Evolutionary conservation across 2,113 vertebrate genomes (phyloP).

Genomic region (Neodon shergylaensis): DNA sequence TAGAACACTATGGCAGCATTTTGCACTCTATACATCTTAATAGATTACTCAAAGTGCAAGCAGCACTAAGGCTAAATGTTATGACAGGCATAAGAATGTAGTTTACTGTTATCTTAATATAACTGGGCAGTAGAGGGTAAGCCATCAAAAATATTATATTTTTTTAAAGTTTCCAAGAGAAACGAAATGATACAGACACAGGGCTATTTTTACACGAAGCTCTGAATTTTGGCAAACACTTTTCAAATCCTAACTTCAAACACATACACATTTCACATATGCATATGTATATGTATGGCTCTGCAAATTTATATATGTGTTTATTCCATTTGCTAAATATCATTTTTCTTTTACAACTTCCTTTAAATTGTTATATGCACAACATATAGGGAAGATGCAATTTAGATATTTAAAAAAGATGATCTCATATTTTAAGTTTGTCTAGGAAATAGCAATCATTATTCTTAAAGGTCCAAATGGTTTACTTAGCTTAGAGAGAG

Average conservation of each 20-base stretch:
- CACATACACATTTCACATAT: conserved; percentile 73
- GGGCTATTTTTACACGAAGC: conserved; percentile 82
- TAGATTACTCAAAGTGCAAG: conserved; percentile 83
- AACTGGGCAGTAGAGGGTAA: conserved; percentile 87
- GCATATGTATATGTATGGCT: conserved; percentile 71
- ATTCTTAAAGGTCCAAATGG: conserved; percentile 42
- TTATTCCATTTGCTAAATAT: conserved; percentile 64
- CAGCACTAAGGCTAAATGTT: conserved; percentile 85
- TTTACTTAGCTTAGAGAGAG: neutral
- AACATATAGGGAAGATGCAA: conserved; percentile 62
- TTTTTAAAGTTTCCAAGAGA: conserved; percentile 81
- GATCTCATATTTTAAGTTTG: conserved; percentile 28
- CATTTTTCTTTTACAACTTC: conserved; percentile 72
- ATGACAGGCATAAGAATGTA: conserved; percentile 88
- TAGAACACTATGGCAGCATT: conserved; percentile 76
- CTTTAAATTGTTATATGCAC: conserved; percentile 68
- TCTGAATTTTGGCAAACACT: conserved; percentile 78
- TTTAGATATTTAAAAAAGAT: conserved; percentile 66
- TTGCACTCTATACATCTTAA: conserved; percentile 86
- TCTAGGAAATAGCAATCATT: conserved; percentile 60
- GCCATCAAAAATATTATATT: conserved; percentile 83
- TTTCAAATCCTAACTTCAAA: conserved; percentile 76
- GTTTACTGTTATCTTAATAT: conserved; percentile 88
- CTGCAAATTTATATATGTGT: conserved; percentile 68
- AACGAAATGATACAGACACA: conserved; percentile 84